Percentiles rank a stretch among this genome's conserved stretches.
These are phyloP conservation scores for Arvicola amphibius DNA, from an alignment of 2,797 vertebrate species.

Conservation along the genomic window DNA sequence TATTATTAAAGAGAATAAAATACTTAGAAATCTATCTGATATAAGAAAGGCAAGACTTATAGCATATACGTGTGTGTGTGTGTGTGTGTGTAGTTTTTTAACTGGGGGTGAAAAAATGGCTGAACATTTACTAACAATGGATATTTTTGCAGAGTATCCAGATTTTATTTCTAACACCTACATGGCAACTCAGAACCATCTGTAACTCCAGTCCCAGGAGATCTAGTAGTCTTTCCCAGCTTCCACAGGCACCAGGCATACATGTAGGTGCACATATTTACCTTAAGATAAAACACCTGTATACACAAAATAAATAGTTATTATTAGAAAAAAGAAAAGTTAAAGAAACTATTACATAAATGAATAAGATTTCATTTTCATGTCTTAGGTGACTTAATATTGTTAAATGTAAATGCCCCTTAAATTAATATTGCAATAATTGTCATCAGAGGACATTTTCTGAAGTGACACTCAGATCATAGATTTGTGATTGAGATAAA, in stretches of 20 bases:
- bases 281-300: too few species aligned
- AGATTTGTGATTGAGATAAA: background rate
- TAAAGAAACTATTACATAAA: background rate
- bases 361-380: background rate
- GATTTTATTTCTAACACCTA: background rate
- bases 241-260: background rate
- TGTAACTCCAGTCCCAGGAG: background rate
- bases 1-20: background rate
- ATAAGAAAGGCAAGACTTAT: background rate
- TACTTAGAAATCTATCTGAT: background rate
- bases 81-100: too few species aligned
- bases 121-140: background rate
- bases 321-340: background rate
- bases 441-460: background rate
- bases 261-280: background rate
- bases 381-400: background rate
- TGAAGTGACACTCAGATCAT: background rate
- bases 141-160: background rate
- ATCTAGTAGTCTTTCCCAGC: too few species aligned
- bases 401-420: background rate
- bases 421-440: background rate
- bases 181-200: background rate
- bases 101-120: background rate
- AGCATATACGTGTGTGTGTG: fast-evolving
- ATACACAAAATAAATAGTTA: background rate